Base-by-base conservation (phyloP, 2,888 invertebrate species). In the Keiferia lycopersicella region DNA sequence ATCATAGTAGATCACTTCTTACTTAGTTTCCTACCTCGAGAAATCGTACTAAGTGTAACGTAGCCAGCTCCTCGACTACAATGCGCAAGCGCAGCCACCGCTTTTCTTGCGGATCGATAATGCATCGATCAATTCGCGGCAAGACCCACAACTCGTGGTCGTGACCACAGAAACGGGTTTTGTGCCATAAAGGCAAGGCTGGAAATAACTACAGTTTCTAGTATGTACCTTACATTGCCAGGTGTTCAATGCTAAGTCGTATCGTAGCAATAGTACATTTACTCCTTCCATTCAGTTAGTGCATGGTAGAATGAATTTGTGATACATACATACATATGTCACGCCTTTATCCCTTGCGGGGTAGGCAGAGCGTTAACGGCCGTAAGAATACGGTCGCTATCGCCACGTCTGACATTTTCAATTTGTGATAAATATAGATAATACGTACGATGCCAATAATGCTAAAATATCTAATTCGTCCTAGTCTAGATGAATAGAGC, bases 81-180 rank as follows among this genome's bases (percentile, higher is more conserved):
- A 57, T 63, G 57, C 63, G 34, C 58, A 50, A 0, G 53, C 64
- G 48, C 57, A 51, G 14, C 48, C 34, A 38, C 34, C 38, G 48
- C 26, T 34, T 57, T 63, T 62, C 63, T 62, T 61, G 59, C n/a
- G 58, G 20, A 61, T 61, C 70, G 66, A 69, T 70, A 71, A 70
- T 68, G 65, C 66, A 67, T 67, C 70, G 69, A 72, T 73, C 75
- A 71, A 71, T 73, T 72, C 65, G 11, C 41, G 30, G 26, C 56
- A 10, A 60, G 41, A 22, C n/a, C 39, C 61, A 30, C 34, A 34
- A 18, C 10, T 34, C 34, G n/a, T 8, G 50, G 34, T 61, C 50
- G 18, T 50, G 61, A 61, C 61, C 61, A 50, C 34, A 34, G 16
- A 61, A 61, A 61, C 61, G n/a, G 48, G 61, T 61, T 50, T 50